Percentiles rank a stretch among this genome's conserved stretches.
Conservation (phyloP, 35 echinoderm and acorn worm genomes). For the Lytechinus pictus region DNA sequence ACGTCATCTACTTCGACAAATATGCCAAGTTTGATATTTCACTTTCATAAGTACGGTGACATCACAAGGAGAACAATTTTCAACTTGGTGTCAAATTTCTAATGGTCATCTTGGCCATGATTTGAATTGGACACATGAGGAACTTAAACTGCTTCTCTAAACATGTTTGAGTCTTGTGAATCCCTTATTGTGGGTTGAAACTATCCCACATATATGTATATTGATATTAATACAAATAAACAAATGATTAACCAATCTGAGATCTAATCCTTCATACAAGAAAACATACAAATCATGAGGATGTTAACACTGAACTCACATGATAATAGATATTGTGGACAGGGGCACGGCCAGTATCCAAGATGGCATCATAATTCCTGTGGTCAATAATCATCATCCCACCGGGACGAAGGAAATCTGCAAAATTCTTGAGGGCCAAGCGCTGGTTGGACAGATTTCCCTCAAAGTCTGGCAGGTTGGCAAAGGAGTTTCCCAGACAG, state of each 20-base stretch:
- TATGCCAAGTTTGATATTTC: too few relatives aligned
- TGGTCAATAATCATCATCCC: conserved; percentile 93
- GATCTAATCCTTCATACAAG: not conserved
- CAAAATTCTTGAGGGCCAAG: conserved; percentile 83
- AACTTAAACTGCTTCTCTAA: not conserved
- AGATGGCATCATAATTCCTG: conserved; percentile 90
- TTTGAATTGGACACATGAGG: too few relatives aligned
- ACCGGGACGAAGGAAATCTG: conserved; percentile 77
- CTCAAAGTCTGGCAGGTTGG: conserved; percentile 94
- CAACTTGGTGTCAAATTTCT: too few relatives aligned
- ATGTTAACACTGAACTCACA: conserved; percentile 34
- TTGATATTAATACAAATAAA: too few relatives aligned
- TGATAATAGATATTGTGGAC: conserved; percentile 97
- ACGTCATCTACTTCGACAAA: too few relatives aligned
- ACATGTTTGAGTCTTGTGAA: not conserved
- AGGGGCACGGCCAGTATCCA: conserved; percentile 88
- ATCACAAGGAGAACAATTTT: too few relatives aligned
- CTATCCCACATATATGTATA: too few relatives aligned
- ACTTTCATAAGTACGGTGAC: too few relatives aligned
- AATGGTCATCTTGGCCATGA: too few relatives aligned
- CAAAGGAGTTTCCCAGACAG: conserved; percentile 95
- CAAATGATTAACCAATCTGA: too few relatives aligned
- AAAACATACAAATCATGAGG: not conserved
- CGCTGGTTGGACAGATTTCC: conserved; percentile 80
- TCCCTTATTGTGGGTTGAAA: too few relatives aligned